Evolutionary conservation across 2,888 invertebrate species (phyloP), one percentile per base, ranked within the genome.

Genomic region (Euplagia quadripunctaria): DNA sequence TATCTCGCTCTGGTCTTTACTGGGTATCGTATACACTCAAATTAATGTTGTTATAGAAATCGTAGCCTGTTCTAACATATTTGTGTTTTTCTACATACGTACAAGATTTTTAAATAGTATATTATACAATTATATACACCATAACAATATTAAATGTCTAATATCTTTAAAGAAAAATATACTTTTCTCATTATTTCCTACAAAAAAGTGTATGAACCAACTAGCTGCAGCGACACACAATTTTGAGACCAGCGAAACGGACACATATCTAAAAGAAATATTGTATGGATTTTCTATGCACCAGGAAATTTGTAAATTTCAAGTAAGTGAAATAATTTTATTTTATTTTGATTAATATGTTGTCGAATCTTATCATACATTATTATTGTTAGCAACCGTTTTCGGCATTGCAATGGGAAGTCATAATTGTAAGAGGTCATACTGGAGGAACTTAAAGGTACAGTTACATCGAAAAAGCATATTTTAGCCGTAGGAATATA

Each of bases 81-180:
- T 92, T 0, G 65, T 85, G 20, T 90, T 87, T 79, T 93, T 94
- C 72, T 83, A 81, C 46, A 63, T 88, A 20, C 88, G 92, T 43
- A 68, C 91, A 4, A 85, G 86, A 9, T 90, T 90, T 68, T 77
- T 93, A 2, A 94, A 94, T 75, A 80, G 86, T 11, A 88, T 93
- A 5, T 85, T 94, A 49, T 78, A 76, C 14, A 93, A 91, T 64
- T 88, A 91, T 76, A 81, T 92, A 55, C 79, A 85, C 55, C 76
- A 70, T 51, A 77, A 79, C 61, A 78, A 79, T 17, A 63, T 61
- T 61, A 73, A 70, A 66, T 20, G 43, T 16, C 66, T 74, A 64
- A 68, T 72, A 20, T 49, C 75, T 55, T 76, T 55, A 61, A 72
- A 49, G 61, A 75, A 61, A 31, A 43, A 69, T 16, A 52, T 69